A percentile compares a stretch with the other conserved stretches of the same genome.
Evolutionary conservation across 2,113 vertebrate species (phyloP).

Genomic region (Cheirogaleus medius): DNA sequence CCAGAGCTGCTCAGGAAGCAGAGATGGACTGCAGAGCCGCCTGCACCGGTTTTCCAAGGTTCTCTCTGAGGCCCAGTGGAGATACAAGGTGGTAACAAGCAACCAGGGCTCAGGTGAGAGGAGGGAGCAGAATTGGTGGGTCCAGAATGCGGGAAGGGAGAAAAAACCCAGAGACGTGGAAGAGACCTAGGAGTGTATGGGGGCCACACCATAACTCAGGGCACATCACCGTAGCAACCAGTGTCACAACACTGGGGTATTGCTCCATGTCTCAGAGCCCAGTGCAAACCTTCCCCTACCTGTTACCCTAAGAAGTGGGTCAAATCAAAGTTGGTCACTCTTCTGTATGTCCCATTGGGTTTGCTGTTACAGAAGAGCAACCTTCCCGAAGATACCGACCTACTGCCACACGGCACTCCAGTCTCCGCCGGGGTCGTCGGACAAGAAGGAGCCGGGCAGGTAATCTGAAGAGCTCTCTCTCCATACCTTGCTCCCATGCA

Average conservation of each 20-base stretch:
- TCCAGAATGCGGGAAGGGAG: neutral
- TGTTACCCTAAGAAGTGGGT: neutral
- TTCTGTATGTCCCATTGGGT: neutral
- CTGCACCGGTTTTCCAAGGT: slow-evolving; percentile 92
- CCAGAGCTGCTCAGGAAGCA: slow-evolving; percentile 86
- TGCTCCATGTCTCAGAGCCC: neutral
- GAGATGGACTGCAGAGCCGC: slow-evolving; percentile 87
- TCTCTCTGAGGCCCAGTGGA: slow-evolving; percentile 96
- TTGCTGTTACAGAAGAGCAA: slow-evolving; percentile 82
- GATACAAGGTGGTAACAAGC: slow-evolving; percentile 93
- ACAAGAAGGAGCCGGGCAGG: slow-evolving; percentile 83
- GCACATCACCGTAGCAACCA: neutral
- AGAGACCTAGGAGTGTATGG: neutral
- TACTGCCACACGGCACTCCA: slow-evolving; percentile 65
- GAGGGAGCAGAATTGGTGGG: neutral
- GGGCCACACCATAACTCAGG: neutral
- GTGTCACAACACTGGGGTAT: neutral
- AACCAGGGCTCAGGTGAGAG: slow-evolving; percentile 89
- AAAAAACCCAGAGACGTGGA: neutral
- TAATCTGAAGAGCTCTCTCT: slow-evolving; percentile 65
- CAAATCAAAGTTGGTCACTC: neutral
- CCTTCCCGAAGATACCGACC: slow-evolving; percentile 74
- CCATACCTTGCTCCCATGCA: neutral
- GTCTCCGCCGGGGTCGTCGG: slow-evolving; percentile 85
- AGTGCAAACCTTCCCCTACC: neutral